Evolutionary conservation across 1,140 invertebrate genomes (phyloP).

Genomic region (Drosophila elegans): DNA sequence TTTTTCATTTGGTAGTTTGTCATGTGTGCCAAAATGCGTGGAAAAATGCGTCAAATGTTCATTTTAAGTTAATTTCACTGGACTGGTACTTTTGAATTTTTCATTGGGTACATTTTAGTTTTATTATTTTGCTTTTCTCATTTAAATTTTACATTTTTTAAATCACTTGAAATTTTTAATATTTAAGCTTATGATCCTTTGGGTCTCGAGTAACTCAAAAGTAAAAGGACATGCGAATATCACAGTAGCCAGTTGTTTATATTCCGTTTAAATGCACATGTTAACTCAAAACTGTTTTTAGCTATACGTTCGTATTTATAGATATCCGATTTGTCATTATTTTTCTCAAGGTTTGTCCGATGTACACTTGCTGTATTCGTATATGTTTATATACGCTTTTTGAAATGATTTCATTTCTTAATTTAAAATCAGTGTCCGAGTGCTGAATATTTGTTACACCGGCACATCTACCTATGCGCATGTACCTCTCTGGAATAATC

Average conservation of each 20-base stretch:
- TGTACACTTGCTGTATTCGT: slow-evolving; percentile 31
- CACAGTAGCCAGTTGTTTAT: slow-evolving; percentile 14
- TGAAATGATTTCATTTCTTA: slow-evolving; percentile 76
- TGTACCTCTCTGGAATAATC: slow-evolving; percentile 42
- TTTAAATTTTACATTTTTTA: background rate
- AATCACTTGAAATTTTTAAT: background rate
- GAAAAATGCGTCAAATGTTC: background rate
- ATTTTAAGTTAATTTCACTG: slow-evolving; percentile 5
- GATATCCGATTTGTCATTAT: slow-evolving; percentile 55
- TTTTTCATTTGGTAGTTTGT: slow-evolving; percentile 35
- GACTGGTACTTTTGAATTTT: background rate
- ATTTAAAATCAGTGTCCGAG: slow-evolving; percentile 67
- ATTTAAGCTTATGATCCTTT: background rate
- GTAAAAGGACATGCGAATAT: background rate
- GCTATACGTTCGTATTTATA: slow-evolving; percentile 35
- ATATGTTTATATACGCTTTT: slow-evolving; percentile 35
- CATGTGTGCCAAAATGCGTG: slow-evolving; percentile 30
- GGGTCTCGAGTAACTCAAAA: background rate
- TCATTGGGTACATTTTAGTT: background rate
- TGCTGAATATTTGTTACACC: slow-evolving; percentile 18
- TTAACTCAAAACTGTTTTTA: slow-evolving; percentile 32
- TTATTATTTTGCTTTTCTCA: background rate
- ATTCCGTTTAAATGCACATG: slow-evolving; percentile 12
- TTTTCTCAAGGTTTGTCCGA: slow-evolving; percentile 45
- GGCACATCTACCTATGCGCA: background rate